Evolutionary conservation across 2,113 vertebrate genomes (phyloP), one percentile per base, ranked within the genome.

Genomic region (Phalacrocorax aristotelis): DNA sequence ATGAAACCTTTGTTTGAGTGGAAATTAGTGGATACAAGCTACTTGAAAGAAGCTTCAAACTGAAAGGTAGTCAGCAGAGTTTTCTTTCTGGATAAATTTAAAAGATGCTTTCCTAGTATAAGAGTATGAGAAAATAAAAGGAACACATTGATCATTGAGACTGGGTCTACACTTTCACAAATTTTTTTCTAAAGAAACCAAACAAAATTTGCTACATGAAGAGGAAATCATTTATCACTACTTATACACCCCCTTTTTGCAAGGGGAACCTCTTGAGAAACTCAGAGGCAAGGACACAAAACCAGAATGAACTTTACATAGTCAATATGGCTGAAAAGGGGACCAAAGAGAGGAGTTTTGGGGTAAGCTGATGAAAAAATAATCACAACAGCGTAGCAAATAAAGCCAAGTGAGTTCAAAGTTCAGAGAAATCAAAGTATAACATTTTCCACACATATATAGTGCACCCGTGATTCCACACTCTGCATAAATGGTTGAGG

Each of bases 1-100:
- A 78, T 5, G 44, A 57, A 90, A 78, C 76, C 80, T 96, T 96
- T 95, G 88, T 93, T 95, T 92, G 42, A 81, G 69, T 74, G 40
- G 83, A 78, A 55, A 71, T 61, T 25, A 51, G 14, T 51, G 48
- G 46, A 30, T 91, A 58, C 19, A 34, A 78, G 51, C 23, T 54
- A n/a, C 72, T 81, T 89, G 79, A 89, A 95, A 92, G 76, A 60
- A 54, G 38, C 66, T 92, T 74, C 20, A 62, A 49, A 20, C 7
- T 38, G 36, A 82, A 86, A 74, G 13, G 40, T 23, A n/a, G 26
- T 74, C 0, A 4, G 5, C n/a, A 27, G 49, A 36, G 57, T 62
- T 86, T 81, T 89, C 29, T 62, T 83, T 66, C n/a, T 54, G 22
- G 25, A n/a, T 83, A 64, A 54, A 80, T 36, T 60, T 25, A 62